phyloP scores from a whole-genome alignment of 2,113 vertebrate genomes.

The Osmerus eperlanus region DNA sequence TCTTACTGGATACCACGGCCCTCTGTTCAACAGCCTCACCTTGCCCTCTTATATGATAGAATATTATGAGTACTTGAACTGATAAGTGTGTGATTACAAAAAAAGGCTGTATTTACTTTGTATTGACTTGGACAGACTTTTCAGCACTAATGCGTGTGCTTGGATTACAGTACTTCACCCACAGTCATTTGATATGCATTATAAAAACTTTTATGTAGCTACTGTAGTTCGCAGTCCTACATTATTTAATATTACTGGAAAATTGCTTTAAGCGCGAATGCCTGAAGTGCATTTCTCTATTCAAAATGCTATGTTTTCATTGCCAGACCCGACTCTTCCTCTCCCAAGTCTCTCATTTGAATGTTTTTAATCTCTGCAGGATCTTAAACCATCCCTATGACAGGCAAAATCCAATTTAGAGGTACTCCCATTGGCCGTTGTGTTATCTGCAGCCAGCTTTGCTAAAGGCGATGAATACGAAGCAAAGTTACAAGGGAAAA shows the following conservation, averaged over 20 bases:
- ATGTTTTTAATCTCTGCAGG: slow-evolving; percentile 61
- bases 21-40: too few species aligned
- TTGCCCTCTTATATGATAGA: too few species aligned
- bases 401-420: slow-evolving; percentile 57
- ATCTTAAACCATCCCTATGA: slow-evolving; percentile 54
- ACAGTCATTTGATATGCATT: slow-evolving; percentile 19
- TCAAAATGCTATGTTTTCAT: slow-evolving; percentile 42
- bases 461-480: slow-evolving; percentile 49
- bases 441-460: slow-evolving; percentile 47
- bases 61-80: too few species aligned
- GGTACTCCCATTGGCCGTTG: slow-evolving; percentile 40
- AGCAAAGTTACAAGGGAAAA: slow-evolving; percentile 21
- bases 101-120: too few species aligned
- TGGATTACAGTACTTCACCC: not conserved
- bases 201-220: slow-evolving; percentile 17
- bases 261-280: slow-evolving; percentile 15
- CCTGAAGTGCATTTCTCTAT: slow-evolving; percentile 40
- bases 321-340: slow-evolving; percentile 42
- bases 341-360: slow-evolving; percentile 51
- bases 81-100: too few species aligned
- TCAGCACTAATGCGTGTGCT: not conserved
- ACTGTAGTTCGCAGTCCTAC: slow-evolving; percentile 11
- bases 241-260: slow-evolving; percentile 45
- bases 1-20: not conserved
- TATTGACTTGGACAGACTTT: not conserved